phyloP scores from a whole-genome alignment of 2,113 vertebrate species.

The Pseudorasbora parva region DNA sequence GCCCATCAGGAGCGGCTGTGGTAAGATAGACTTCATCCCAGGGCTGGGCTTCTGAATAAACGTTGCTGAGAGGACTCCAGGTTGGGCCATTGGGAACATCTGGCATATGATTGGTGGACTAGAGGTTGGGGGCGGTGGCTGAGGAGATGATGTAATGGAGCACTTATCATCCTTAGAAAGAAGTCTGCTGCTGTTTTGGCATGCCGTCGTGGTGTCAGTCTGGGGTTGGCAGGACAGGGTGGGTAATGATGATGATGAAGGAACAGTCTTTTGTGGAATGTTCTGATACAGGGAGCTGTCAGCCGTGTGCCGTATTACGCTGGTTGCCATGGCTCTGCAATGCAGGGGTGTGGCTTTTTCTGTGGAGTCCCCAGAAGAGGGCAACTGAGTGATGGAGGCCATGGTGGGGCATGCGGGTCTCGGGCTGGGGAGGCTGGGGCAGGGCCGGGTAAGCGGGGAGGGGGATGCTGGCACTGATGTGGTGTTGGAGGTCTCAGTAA shows the following conservation, averaged over 20 bases:
- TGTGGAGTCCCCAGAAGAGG: conserved; percentile 45
- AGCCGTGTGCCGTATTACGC: conserved; percentile 90
- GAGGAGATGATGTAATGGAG: conserved; percentile 58
- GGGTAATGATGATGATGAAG: conserved; percentile 15
- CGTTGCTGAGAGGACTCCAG: conserved; percentile 83
- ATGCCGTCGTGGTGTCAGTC: conserved; percentile 64
- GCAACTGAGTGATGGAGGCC: conserved; percentile 54
- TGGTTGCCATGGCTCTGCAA: conserved; percentile 85
- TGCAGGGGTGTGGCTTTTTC: conserved; percentile 60
- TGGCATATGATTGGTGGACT: conserved; percentile 90
- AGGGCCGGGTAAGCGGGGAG: conserved; percentile 73
- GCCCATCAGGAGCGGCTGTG: conserved; percentile 87
- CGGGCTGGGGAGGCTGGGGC: conserved; percentile 61
- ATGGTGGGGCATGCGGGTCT: conserved; percentile 60
- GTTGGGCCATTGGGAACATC: conserved; percentile 88
- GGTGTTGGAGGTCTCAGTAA: conserved; percentile 76
- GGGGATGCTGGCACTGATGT: conserved; percentile 59
- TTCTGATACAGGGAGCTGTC: conserved; percentile 76
- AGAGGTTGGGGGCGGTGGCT: conserved; percentile 74
- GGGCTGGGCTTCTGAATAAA: conserved; percentile 77
- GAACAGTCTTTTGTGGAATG: conserved; percentile 69
- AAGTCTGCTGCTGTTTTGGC: conserved; percentile 36
- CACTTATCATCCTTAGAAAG: conserved; percentile 51
- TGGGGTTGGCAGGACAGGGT: conserved; percentile 47
- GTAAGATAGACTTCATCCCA: conserved; percentile 73